Evolutionary conservation across 2,888 invertebrate species (phyloP).

Genomic region (Macrosoma leucophasiata): DNA sequence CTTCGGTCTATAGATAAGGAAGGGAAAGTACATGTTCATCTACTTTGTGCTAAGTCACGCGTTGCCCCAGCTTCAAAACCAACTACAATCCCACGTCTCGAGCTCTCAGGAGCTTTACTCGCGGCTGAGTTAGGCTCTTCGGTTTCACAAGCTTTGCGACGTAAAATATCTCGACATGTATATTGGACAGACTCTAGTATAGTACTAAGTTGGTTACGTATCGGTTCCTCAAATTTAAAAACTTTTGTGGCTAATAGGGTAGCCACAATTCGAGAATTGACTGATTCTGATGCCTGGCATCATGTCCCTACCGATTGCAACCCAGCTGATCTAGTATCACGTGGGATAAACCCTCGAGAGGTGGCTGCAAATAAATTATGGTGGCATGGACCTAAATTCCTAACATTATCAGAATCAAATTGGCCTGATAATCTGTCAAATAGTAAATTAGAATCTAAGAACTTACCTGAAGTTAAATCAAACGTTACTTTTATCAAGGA

Average conservation of each 20-base stretch:
- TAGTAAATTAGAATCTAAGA: no score
- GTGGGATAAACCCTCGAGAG: no score
- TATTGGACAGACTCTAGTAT: conserved; percentile 22
- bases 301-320: no score
- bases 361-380: no score
- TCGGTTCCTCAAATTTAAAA: conserved; percentile 16
- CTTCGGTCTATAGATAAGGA: conserved; percentile 6
- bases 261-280: conserved; percentile 11
- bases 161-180: not conserved
- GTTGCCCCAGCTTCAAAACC: conserved; percentile 25
- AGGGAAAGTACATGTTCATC: conserved; percentile 1
- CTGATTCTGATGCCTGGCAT: no score
- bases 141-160: conserved; percentile 3
- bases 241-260: conserved; percentile 14
- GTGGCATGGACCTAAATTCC: no score
- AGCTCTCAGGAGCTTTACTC: conserved; percentile 13
- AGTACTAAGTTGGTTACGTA: conserved; percentile 17
- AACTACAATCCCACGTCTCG: conserved; percentile 20
- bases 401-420: no score
- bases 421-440: no score
- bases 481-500: no score
- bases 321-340: no score
- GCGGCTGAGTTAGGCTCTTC: conserved; percentile 18
- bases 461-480: no score
- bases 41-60: conserved; percentile 22